phyloP scores from a whole-genome alignment of 2,888 invertebrate genomes.

The Agrilus cyanescens region DNA sequence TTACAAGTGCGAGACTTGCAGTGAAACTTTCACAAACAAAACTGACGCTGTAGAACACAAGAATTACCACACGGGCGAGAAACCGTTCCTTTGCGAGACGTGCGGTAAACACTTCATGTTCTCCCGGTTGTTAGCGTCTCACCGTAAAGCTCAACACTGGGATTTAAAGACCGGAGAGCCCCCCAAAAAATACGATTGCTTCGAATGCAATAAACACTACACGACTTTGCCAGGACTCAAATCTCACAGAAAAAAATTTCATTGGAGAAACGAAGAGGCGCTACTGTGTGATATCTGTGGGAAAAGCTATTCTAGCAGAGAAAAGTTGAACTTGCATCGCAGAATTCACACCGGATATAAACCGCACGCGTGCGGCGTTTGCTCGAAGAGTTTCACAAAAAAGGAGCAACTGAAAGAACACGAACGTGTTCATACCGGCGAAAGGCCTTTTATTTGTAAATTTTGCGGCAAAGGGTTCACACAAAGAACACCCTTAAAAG shows the following conservation, averaged over 20 bases:
- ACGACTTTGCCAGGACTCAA: constrained; percentile 29
- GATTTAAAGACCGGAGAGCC: constrained; percentile 30
- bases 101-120: constrained; percentile 44
- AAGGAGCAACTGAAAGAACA: constrained; percentile 15
- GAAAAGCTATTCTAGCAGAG: constrained; percentile 38
- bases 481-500: constrained; percentile 46
- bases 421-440: constrained; percentile 47
- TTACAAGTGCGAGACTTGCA: constrained; percentile 42
- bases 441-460: constrained; percentile 48
- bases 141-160: constrained; percentile 39
- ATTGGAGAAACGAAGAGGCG: constrained; percentile 28
- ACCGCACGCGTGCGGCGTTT: constrained; percentile 32
- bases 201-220: constrained; percentile 38
- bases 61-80: constrained; percentile 42
- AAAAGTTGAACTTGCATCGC: constrained; percentile 41
- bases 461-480: constrained; percentile 50
- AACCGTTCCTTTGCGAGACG: constrained; percentile 37
- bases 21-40: constrained; percentile 38
- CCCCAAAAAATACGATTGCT: constrained; percentile 33
- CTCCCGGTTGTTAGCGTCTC: constrained; percentile 41
- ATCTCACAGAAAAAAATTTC: constrained; percentile 32
- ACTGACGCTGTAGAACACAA: constrained; percentile 37
- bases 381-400: constrained; percentile 39
- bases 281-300: constrained; percentile 46
- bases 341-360: constrained; percentile 32